Evolutionary conservation across 2,797 vertebrate species (phyloP), one percentile per base, ranked within the genome.

Genomic region (Gila robusta): DNA sequence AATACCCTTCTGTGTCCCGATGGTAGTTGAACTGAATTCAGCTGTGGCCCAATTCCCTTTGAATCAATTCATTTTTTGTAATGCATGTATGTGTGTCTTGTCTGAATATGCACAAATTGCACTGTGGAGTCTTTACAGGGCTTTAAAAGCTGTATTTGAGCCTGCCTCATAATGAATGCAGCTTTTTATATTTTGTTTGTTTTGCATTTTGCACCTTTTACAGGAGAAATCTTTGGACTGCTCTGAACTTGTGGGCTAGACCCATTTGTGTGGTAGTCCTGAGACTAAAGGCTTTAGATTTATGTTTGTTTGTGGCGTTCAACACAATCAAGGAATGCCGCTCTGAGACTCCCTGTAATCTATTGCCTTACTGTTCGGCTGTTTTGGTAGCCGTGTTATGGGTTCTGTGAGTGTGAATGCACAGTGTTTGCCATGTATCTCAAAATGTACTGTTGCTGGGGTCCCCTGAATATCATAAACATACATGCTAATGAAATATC

Each of bases 181-280:
- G 62, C 78, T 54, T 67, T 26, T 37, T 26, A 10, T 23, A 4
- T 78, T 56, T 39, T 64, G 16, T 73, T 59, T 28, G 39, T 78
- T 81, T 82, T 89, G 86, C 79, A 85, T 83, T 90, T 88, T 88
- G 89, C 88, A 89, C 89, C 76, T 62, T 41, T 47, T 66, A 54
- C 70, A 39, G 69, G 39, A 74, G 59, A 62, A 81, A 70, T 72
- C 71, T 69, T 67, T 52, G 21, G 74, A 83, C 35, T 32, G 3
- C 62, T 28, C 3, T 71, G 19, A 41, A 74, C 66, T 47, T 82
- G 21, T 71, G 81, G 32, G 37, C 71, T 85, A 67, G 16, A 70
- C 23, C 37, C 37, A 41, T 78, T 44, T 44, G 35, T 49, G 67
- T 77, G 41, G 79, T 28, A 69, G 8, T 71, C 14, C 44, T 59